These are phyloP conservation scores for Myodes glareolus DNA, from an alignment of 2,113 vertebrate species.

Conservation along the genomic window DNA sequence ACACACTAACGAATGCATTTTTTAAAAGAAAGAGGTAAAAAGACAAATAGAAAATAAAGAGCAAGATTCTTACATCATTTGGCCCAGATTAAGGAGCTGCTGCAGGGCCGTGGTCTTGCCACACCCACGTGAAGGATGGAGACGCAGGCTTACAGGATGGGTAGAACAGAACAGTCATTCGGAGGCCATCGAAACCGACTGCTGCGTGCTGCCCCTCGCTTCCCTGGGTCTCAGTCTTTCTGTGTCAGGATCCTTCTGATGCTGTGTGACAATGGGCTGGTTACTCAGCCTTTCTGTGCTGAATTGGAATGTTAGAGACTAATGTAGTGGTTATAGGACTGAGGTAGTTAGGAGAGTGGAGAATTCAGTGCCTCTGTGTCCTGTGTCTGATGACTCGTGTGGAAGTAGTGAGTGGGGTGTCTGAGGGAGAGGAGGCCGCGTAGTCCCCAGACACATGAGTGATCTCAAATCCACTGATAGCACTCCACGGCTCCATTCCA, in stretches of 20 bases:
- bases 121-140: neutral
- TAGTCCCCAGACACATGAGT: neutral
- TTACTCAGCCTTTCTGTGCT: neutral
- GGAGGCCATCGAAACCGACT: neutral
- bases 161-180: neutral
- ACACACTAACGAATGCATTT: neutral
- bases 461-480: rapidly evolving
- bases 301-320: neutral
- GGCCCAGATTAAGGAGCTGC: neutral
- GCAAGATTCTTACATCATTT: neutral
- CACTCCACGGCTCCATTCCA: rapidly evolving
- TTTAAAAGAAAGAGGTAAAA: neutral
- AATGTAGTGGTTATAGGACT: neutral
- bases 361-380: rapidly evolving
- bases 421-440: neutral
- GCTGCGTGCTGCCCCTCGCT: rapidly evolving
- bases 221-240: neutral
- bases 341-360: neutral
- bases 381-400: rapidly evolving
- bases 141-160: neutral
- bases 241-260: neutral
- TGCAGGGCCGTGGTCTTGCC: neutral
- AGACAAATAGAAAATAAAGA: neutral
- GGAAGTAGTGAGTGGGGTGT: neutral
- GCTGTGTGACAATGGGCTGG: neutral